Conservation (phyloP, 1,140 invertebrate species). For the Conus betulinus region DNA sequence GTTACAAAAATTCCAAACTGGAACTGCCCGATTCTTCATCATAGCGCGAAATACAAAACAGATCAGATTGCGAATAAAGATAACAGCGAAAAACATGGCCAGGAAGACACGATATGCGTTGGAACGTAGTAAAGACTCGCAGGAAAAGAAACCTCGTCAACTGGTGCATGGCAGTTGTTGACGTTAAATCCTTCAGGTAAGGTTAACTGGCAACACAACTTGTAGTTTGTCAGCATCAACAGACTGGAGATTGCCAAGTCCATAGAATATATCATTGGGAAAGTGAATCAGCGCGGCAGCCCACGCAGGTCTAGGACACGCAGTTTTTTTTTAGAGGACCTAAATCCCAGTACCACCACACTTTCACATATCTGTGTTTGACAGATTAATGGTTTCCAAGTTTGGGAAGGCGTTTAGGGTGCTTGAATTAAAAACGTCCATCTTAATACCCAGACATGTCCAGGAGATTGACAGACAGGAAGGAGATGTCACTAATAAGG, state of each 20-base stretch:
- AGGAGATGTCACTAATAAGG: too few species aligned
- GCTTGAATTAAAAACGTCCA: too few species aligned
- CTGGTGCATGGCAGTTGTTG: constrained; percentile 39
- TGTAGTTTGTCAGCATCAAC: constrained; percentile 45
- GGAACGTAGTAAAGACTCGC: constrained; percentile 46
- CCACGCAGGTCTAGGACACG: constrained; percentile 26
- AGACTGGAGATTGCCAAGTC: too few species aligned
- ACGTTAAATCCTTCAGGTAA: constrained; percentile 15
- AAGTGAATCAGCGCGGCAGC: constrained; percentile 32
- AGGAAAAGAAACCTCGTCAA: constrained; percentile 55
- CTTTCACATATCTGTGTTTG: too few species aligned
- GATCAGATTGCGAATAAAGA: constrained; percentile 49
- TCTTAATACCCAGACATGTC: too few species aligned
- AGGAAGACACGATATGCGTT: constrained; percentile 37
- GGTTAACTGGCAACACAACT: constrained; percentile 46
- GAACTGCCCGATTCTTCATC: constrained; percentile 23
- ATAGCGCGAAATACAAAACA: constrained; percentile 48
- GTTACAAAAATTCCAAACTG: constrained; percentile 48
- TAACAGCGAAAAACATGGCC: constrained; percentile 45
- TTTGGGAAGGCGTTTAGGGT: too few species aligned
- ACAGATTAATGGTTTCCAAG: too few species aligned
- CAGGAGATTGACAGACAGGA: too few species aligned
- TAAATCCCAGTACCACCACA: too few species aligned
- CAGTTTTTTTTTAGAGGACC: neutral
- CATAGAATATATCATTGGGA: neutral